These are phyloP conservation scores for Schizaphis graminum DNA, from an alignment of 2,888 invertebrate genomes.

Conservation along the genomic window DNA sequence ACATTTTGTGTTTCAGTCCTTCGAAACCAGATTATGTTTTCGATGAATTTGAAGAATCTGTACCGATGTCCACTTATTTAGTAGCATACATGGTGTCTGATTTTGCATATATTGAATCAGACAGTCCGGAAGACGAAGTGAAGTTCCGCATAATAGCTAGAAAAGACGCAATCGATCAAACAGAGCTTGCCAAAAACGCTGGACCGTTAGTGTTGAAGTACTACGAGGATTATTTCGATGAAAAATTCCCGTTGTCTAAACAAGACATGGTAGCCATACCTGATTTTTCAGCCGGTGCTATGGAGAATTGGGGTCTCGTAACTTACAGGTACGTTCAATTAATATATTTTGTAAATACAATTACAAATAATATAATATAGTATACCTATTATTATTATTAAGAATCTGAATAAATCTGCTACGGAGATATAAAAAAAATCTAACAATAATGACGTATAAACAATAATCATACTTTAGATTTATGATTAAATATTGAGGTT, in stretches of 20 bases:
- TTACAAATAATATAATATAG: not conserved
- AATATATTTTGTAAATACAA: not conserved
- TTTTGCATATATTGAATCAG: constrained; percentile 76
- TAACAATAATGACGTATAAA: not conserved
- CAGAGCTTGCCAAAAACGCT: constrained; percentile 80
- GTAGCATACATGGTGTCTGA: constrained; percentile 87
- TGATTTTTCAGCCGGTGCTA: constrained; percentile 89
- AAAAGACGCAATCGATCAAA: constrained; percentile 81
- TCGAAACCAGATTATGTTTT: constrained; percentile 76
- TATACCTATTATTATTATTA: not conserved
- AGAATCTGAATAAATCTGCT: not conserved
- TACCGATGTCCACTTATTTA: constrained; percentile 93
- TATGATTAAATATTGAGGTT: not conserved
- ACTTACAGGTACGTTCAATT: constrained; percentile 77
- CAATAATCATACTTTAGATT: not conserved
- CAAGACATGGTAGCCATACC: constrained; percentile 94
- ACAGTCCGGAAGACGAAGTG: constrained; percentile 70
- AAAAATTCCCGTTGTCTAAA: constrained; percentile 83
- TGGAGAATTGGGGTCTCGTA: constrained; percentile 89
- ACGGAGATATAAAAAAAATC: not conserved
- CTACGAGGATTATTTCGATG: constrained; percentile 81
- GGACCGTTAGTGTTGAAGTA: constrained; percentile 82
- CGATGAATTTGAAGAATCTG: constrained; percentile 81
- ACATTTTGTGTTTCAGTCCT: constrained; percentile 72
- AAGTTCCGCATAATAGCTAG: constrained; percentile 83